Conservation (phyloP, 1,140 invertebrate species). For the Phortica variegata region DNA sequence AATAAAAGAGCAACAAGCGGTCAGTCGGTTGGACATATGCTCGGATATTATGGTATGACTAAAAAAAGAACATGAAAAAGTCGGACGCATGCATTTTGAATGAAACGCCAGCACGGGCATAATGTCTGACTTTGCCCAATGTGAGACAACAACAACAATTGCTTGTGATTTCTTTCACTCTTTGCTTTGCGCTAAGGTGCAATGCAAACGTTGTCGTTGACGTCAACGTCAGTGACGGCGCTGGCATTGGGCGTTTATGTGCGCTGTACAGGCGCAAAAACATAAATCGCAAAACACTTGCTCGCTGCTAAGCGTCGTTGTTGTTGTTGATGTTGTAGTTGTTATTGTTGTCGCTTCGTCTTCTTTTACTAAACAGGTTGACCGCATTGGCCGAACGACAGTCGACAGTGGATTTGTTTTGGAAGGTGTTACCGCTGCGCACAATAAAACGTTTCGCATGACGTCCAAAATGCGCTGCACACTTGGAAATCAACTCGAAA, state of each 20-base stretch:
- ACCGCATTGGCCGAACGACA: not conserved
- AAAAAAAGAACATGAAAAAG: not conserved
- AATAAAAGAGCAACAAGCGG: slow-evolving; percentile 58
- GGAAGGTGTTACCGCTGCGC: slow-evolving; percentile 39
- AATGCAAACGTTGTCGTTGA: too few relatives aligned
- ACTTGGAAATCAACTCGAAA: slow-evolving; percentile 51
- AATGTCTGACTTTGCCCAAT: too few relatives aligned
- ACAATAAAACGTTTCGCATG: slow-evolving; percentile 14
- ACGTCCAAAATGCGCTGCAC: slow-evolving; percentile 16
- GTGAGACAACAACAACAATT: slow-evolving; percentile 15
- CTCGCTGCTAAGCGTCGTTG: too few relatives aligned
- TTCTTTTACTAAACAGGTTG: slow-evolving; percentile 1
- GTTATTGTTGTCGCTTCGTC: too few relatives aligned
- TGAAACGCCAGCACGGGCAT: slow-evolving; percentile 44
- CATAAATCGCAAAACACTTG: slow-evolving; percentile 52
- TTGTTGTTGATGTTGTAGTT: too few relatives aligned
- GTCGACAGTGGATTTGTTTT: slow-evolving; percentile 35
- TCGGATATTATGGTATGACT: too few relatives aligned
- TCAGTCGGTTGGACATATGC: slow-evolving; percentile 23
- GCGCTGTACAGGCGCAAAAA: slow-evolving; percentile 42
- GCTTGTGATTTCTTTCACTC: too few relatives aligned
- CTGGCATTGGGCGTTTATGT: slow-evolving; percentile 17
- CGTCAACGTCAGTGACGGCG: not conserved
- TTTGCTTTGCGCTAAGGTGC: too few relatives aligned
- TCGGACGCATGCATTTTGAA: slow-evolving; percentile 46